These are phyloP conservation scores for Albula goreensis DNA, from an alignment of 2,113 vertebrate species.

Conservation along the genomic window DNA sequence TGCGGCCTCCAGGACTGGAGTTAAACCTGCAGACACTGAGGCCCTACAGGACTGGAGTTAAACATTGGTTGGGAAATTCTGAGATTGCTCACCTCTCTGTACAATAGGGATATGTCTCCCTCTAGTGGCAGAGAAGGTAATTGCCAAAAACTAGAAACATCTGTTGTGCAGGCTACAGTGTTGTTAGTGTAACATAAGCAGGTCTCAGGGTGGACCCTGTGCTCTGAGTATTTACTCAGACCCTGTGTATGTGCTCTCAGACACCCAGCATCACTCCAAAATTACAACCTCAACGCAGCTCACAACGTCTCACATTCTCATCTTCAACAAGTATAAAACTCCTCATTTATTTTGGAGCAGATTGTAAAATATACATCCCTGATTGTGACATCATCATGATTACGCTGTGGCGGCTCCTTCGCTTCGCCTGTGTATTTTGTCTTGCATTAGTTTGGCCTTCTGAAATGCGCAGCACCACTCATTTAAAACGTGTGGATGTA, in stretches of 20 bases:
- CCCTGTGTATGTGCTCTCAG: background rate
- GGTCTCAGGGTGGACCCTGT: background rate
- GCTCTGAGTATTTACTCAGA: background rate
- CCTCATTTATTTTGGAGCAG: background rate
- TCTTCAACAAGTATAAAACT: background rate
- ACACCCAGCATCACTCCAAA: background rate
- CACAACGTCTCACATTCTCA: background rate
- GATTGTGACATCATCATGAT: background rate
- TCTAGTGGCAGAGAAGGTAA: slow-evolving; percentile 47
- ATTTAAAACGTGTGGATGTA: background rate
- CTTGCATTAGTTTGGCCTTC: background rate
- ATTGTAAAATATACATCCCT: background rate
- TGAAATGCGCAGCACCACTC: background rate
- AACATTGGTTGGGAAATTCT: no score
- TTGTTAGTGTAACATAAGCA: background rate
- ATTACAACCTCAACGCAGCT: background rate
- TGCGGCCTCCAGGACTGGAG: no score
- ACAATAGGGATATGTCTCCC: slow-evolving; percentile 50
- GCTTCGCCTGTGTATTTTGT: background rate
- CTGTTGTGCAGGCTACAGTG: background rate
- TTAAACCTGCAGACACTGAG: no score
- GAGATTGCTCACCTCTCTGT: background rate
- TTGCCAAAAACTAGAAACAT: background rate
- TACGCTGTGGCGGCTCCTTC: background rate
- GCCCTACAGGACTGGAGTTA: no score